Evolutionary conservation across 2,113 vertebrate species (phyloP).

Genomic region (Pithys albifrons): DNA sequence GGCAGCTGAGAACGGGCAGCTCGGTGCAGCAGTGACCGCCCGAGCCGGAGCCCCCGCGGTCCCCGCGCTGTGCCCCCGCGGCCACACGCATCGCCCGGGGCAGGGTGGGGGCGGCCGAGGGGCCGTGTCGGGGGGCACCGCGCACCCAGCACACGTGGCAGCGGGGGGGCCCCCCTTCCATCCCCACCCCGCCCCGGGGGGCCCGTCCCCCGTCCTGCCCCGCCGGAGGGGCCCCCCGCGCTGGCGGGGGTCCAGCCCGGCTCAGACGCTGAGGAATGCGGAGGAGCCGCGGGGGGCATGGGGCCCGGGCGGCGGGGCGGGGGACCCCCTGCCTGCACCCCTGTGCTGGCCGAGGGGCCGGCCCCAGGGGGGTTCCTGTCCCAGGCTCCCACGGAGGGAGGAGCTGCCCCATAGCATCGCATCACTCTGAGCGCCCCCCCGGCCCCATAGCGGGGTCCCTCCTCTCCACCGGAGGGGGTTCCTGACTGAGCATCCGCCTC

Average conservation of each 20-base stretch:
- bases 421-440: background rate
- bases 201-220: no score
- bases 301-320: no score
- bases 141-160: conserved; percentile 25
- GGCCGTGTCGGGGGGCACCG: background rate
- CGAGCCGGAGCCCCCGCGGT: background rate
- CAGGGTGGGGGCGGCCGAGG: background rate
- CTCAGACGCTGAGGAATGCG: no score
- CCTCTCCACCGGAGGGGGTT: background rate
- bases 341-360: no score
- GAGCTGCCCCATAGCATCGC: background rate
- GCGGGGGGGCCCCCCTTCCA: background rate
- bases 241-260: no score
- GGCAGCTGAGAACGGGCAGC: background rate
- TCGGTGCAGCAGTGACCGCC: background rate
- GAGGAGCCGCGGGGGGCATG: no score
- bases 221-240: no score
- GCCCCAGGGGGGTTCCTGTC: background rate
- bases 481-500: background rate
- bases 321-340: no score
- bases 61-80: background rate
- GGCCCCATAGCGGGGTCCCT: background rate
- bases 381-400: background rate
- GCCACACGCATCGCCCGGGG: background rate
- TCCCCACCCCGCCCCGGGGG: background rate